Conservation (phyloP, 1,140 invertebrate species). For the Palaemon carinicauda region DNA sequence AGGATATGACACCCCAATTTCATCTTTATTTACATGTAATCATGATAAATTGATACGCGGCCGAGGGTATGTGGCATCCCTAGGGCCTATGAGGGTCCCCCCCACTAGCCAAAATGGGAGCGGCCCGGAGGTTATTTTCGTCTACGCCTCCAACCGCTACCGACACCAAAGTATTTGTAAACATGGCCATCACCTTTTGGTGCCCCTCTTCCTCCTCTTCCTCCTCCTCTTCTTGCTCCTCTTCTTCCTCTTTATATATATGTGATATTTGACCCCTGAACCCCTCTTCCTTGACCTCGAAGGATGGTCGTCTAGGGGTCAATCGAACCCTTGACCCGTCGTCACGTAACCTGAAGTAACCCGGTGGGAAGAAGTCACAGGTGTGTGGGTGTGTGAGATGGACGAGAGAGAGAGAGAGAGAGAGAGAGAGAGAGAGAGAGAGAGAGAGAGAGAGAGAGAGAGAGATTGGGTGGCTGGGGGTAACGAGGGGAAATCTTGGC, state of each 20-base stretch:
- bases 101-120: slow-evolving; percentile 53
- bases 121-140: slow-evolving; percentile 49
- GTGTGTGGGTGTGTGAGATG: neutral
- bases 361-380: neutral
- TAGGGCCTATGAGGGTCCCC: slow-evolving; percentile 6
- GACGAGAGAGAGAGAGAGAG: neutral
- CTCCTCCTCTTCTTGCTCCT: neutral
- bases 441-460: slow-evolving; percentile 1
- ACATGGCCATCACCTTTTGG: slow-evolving; percentile 30
- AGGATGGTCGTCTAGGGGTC: neutral
- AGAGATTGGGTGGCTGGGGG: neutral
- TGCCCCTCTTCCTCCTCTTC: neutral
- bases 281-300: neutral
- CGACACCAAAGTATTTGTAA: slow-evolving; percentile 58
- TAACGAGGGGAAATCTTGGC: neutral
- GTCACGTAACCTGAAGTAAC: neutral
- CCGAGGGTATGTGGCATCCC: neutral
- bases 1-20: no score
- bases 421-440: neutral
- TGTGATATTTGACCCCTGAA: no score
- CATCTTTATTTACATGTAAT: neutral
- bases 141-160: slow-evolving; percentile 32
- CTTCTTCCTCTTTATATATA: no score
- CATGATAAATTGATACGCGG: neutral
- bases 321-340: neutral